These are phyloP conservation scores for Urophycis tenuis DNA, from an alignment of 2,797 vertebrate genomes.

Conservation along the genomic window DNA sequence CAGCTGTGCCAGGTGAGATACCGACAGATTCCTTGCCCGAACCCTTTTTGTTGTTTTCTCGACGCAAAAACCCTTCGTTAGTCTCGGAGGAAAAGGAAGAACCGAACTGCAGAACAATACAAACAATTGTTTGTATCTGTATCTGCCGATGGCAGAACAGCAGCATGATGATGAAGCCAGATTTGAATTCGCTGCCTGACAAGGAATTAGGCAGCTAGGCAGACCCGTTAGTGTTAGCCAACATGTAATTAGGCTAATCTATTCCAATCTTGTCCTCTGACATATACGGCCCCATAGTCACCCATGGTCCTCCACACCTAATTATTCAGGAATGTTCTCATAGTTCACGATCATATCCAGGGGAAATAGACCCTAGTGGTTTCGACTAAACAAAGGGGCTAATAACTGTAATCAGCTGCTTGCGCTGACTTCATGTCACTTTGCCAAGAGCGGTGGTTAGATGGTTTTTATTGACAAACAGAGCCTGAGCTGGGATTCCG, in stretches of 20 bases:
- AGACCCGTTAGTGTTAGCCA: constrained; percentile 38
- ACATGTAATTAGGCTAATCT: constrained; percentile 53
- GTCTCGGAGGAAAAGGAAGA: constrained; percentile 7
- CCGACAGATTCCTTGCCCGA: constrained; percentile 34
- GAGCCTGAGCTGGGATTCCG: constrained; percentile 29
- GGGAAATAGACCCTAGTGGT: background rate
- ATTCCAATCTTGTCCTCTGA: constrained; percentile 41
- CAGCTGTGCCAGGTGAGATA: constrained; percentile 49
- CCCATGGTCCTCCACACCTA: constrained; percentile 27
- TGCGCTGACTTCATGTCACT: background rate
- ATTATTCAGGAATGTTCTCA: constrained; percentile 16
- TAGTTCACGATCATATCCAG: background rate
- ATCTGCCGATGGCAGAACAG: constrained; percentile 29
- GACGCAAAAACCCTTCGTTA: background rate
- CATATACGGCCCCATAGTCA: constrained; percentile 29
- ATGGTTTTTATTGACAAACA: constrained; percentile 24
- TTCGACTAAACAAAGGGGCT: constrained; percentile 14
- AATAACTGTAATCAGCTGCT: background rate
- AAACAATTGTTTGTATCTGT: too few species aligned
- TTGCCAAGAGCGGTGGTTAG: constrained; percentile 35
- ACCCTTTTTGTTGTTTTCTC: constrained; percentile 20
- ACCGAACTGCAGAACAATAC: background rate
- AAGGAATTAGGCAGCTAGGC: constrained; percentile 27
- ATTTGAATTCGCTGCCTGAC: constrained; percentile 39
- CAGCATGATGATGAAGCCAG: constrained; percentile 18